A percentile compares a stretch with the other conserved stretches of the same genome.
These are phyloP conservation scores for Cataglyphis altisquamis DNA, from an alignment of 2,888 invertebrate species.

Conservation along the genomic window DNA sequence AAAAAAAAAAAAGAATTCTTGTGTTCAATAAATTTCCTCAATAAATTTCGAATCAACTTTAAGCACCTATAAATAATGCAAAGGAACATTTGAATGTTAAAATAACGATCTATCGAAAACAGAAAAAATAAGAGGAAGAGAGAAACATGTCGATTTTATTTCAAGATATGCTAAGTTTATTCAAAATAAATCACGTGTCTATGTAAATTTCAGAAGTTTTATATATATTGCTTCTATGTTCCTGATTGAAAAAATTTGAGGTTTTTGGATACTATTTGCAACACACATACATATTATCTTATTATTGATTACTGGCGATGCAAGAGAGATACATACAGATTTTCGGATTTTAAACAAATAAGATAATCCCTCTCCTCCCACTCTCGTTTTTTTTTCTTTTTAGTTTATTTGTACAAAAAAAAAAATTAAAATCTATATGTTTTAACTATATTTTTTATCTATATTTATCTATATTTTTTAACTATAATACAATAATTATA, in stretches of 20 bases:
- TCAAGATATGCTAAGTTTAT: constrained; percentile 39
- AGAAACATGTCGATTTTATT: neutral
- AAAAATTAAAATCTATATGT: neutral
- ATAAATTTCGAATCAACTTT: constrained; percentile 10
- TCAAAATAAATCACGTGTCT: constrained; percentile 10
- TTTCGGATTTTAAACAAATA: neutral
- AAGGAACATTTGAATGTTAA: constrained; percentile 39
- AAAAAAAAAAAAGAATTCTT: neutral
- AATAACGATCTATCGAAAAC: constrained; percentile 11
- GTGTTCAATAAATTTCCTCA: neutral
- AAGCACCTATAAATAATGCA: constrained; percentile 21
- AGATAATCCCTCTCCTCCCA: neutral
- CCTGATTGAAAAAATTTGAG: too few species aligned
- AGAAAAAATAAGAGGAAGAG: neutral
- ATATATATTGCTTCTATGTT: neutral
- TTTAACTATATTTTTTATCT: neutral
- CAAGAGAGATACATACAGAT: neutral
- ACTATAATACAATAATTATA: neutral
- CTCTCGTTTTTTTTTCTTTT: neutral
- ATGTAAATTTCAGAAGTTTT: neutral
- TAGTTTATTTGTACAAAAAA: constrained; percentile 6
- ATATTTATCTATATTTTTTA: neutral
- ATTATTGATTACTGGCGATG: neutral
- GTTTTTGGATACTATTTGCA: constrained; percentile 32
- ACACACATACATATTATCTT: neutral